Evolutionary conservation across 2,888 invertebrate genomes (phyloP), one percentile per base, ranked within the genome.

Genomic region (Belgica antarctica): DNA sequence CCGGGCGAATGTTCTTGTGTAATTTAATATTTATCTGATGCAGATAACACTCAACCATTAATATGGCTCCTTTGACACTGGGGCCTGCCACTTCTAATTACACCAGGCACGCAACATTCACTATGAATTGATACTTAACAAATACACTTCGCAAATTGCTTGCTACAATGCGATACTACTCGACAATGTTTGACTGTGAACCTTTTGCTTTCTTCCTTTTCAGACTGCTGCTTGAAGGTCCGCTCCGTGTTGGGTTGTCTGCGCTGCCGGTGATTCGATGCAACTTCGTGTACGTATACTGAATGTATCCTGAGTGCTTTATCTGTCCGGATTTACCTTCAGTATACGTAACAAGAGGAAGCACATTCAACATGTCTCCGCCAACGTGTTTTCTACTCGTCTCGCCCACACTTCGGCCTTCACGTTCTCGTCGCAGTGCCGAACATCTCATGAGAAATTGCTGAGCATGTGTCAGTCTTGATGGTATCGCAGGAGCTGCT

Each of bases 271-370:
- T 83, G 84, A 82, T 72, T 77, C 78, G 80, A 85, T 85, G 84
- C 83, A 83, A 90, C 92, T 89, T 92, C 94, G 92, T 94, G 92
- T 90, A 94, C 94, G 94, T 95, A 95, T 94, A 95, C 94, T 94
- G 94, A 94, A 94, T 94, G 94, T 95, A 94, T 94, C 94, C 94
- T 94, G 94, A 94, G 94, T 93, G 93, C 65, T 66, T 69, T 15
- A 86, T 83, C 87, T 92, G 89, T 94, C 94, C 94, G 94, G 94
- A 66, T 94, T 94, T 95, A 95, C 94, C 94, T 94, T 94, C 93
- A 93, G 94, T 94, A 95, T 95, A 95, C 94, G 94, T 95, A 94
- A 94, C 94, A 94, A 92, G 94, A 93, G 92, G 90, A 88, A 87
- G 88, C 91, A 93, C 92, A 83, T 81, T 80, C 87, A 81, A 77